Base-by-base conservation (phyloP, 2,888 invertebrate genomes). In the Danaus chrysippus region DNA sequence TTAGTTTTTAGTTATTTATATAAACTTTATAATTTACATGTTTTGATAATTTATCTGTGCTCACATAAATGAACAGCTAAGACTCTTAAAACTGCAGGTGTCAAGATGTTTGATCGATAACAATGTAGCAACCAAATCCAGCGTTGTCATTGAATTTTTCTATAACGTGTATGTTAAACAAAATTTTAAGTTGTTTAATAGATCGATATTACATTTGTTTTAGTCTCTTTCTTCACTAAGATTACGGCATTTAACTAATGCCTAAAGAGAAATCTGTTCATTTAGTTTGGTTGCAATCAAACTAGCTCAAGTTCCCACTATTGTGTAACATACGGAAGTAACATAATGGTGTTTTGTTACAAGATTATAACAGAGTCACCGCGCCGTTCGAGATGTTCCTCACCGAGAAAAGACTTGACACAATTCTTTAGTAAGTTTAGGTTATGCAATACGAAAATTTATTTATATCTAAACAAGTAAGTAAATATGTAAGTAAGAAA, bases 321-420 rank as follows among this genome's bases (percentile, higher is more conserved):
- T 71, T 66, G 66, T 67, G 15, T 61, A 59, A 64, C 58, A 64
- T 61, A 64, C 73, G 75, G 74, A 75, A 75, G 75, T 66, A 43
- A 10, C 42, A 84, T 74, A 82, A 90, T 89, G 89, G 88, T 89
- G 77, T 88, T 88, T 82, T 88, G 88, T 83, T 88, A 87, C 73
- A 90, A 89, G 82, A 76, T 84, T 72, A 81, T 89, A 79, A 88
- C 87, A 76, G 86, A 86, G 52, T 80, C 85, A 11, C 84, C 88
- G 64, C 71, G 78, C 12, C 72, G 82, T 52, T 77, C 81, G 3
- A 70, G 70, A n/a, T 73, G 74, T 15, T 56, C 71, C 23, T 87
- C 90, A 54, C 85, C 88, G 46, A 73, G 78, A 66, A 84, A 82
- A 62, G 71, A 66, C n/a, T 78, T 79, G 0, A 69, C 80, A 6